Base-by-base conservation (phyloP, 2,797 vertebrate species). In the Xenopus petersii region DNA sequence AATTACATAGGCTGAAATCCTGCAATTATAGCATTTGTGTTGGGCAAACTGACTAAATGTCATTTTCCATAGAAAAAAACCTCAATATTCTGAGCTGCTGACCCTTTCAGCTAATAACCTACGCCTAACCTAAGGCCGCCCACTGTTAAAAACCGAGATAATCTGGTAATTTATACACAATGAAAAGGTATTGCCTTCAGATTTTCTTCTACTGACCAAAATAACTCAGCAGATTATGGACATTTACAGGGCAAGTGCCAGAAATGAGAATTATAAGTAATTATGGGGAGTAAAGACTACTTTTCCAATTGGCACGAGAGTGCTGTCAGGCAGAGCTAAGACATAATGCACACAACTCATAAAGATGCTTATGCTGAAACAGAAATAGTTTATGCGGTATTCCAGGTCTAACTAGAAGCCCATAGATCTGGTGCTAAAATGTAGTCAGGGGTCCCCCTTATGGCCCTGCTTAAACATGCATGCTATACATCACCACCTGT, bases 231-330 rank as follows among this genome's bases (percentile, higher is more conserved):
- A 56, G 67, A 58, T 73, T 70, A 70, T 42, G 36, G 36, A 47
- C 21, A 30, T 64, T 54, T 7, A 1, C 49, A 46, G 33, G 61
- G 24, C 36, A 55, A 12, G 49, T 75, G 61, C 66, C 59, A 69
- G 68, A 63, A 61, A 59, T 62, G 59, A 56, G 33, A 56, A 69
- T 75, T 75, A 74, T 10, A n/a, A 58, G 10, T 55, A 51, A 51
- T 51, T 51, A 51, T 42, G 36, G 3, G 36, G 36, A 42, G 36
- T 42, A 42, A 42, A 2, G 8, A 42, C 36, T 42, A 9, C 36
- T 9, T 42, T 42, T 9, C 36, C 5, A 42, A 42, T 9, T 42
- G 36, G 36, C 36, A 42, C 5, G 36, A 42, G 36, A 42, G 36
- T 42, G 36, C 36, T 42, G 36, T 42, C 4, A 42, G 36, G 36